phyloP scores from a whole-genome alignment of 2,113 vertebrate genomes.

The Arenaria interpres region DNA sequence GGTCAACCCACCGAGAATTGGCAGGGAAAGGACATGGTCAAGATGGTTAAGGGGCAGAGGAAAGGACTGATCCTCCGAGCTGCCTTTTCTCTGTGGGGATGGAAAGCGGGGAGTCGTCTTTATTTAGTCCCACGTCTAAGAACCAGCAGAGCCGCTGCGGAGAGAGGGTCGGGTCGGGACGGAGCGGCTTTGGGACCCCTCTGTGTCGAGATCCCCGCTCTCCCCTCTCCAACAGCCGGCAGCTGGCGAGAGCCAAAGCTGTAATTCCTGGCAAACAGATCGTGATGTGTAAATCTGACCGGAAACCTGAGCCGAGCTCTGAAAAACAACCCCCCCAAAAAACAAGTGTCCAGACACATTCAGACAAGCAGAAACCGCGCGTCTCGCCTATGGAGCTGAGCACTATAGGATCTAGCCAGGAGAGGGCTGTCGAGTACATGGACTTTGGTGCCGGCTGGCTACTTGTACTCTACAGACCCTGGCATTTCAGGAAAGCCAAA shows the following conservation, averaged over 20 bases:
- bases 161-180: fast-evolving
- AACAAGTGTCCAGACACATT: fast-evolving
- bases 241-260: neutral
- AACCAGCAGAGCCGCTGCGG: neutral
- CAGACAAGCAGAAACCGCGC: fast-evolving
- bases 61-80: neutral
- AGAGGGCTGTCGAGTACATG: slow-evolving; percentile 30
- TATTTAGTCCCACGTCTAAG: neutral
- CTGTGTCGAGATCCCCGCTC: neutral
- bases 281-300: fast-evolving
- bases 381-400: fast-evolving
- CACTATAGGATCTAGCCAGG: neutral
- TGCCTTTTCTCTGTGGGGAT: neutral
- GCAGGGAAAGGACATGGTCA: fast-evolving
- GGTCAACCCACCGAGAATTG: neutral
- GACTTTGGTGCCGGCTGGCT: neutral
- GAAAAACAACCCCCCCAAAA: neutral
- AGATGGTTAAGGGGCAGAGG: neutral
- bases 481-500: neutral
- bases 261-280: neutral
- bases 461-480: fast-evolving
- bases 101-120: neutral
- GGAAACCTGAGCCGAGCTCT: neutral
- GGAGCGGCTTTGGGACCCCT: fast-evolving
- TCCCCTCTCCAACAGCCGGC: neutral